phyloP scores from a whole-genome alignment of 2,113 vertebrate genomes.

The Eupsittula cactorum region DNA sequence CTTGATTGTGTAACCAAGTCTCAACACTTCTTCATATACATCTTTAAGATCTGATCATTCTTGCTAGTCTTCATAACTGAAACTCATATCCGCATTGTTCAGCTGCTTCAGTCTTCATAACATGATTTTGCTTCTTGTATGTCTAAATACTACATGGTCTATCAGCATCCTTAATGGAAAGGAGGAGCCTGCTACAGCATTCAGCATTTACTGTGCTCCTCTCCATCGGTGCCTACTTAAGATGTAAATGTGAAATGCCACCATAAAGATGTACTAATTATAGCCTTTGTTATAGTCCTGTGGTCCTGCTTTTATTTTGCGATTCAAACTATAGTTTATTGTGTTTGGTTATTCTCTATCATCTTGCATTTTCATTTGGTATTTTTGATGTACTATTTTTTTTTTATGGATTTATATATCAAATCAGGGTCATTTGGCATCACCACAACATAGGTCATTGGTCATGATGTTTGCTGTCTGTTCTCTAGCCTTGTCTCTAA shows the following conservation, averaged over 20 bases:
- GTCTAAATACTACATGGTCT: neutral
- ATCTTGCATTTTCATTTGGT: neutral
- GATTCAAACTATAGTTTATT: neutral
- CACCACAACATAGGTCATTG: neutral
- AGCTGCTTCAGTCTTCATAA: neutral
- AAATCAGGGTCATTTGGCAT: neutral
- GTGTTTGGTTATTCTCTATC: neutral
- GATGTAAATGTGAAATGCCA: neutral
- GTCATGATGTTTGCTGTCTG: neutral
- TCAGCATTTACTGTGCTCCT: neutral
- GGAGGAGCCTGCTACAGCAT: neutral
- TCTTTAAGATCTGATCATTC: neutral
- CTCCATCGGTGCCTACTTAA: neutral
- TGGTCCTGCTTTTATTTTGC: neutral
- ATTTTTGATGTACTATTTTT: neutral
- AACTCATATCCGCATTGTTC: neutral
- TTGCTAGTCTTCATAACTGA: neutral
- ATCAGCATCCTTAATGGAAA: neutral
- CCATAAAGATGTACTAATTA: neutral
- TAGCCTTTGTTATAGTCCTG: neutral
- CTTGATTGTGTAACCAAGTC: neutral
- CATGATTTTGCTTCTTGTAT: neutral
- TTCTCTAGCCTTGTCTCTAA: neutral
- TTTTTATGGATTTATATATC: neutral
- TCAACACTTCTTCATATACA: neutral